These are phyloP conservation scores for Podarcis siculus DNA, from an alignment of 2,797 vertebrate genomes.

Conservation along the genomic window DNA sequence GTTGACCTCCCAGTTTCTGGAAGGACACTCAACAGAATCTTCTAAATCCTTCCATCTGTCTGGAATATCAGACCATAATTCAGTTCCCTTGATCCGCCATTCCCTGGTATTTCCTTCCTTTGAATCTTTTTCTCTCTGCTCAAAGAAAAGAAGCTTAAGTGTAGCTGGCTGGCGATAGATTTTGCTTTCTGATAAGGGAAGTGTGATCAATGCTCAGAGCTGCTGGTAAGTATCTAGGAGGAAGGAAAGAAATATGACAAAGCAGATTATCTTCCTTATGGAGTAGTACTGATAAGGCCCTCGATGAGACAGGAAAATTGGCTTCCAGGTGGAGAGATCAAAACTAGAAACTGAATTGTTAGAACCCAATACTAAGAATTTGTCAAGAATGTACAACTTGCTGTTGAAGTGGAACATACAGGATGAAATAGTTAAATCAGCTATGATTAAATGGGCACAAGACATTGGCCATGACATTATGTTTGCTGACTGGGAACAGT, in stretches of 20 bases:
- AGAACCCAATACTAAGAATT: no score
- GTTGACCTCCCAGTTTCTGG: not conserved
- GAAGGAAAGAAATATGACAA: slow-evolving; percentile 37
- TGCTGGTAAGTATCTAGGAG: slow-evolving; percentile 26
- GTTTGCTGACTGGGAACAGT: no score
- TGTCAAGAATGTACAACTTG: no score
- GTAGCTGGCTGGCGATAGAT: not conserved
- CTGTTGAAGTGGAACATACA: no score
- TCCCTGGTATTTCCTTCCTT: slow-evolving; percentile 4
- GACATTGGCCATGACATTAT: no score
- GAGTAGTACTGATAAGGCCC: not conserved
- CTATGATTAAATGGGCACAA: no score
- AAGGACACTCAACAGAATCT: not conserved
- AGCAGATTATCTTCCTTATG: slow-evolving; percentile 15
- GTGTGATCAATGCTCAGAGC: slow-evolving; percentile 8
- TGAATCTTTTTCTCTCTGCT: not conserved
- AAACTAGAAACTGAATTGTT: no score
- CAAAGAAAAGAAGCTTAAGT: slow-evolving; percentile 24
- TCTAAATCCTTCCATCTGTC: no score
- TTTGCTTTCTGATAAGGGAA: slow-evolving; percentile 34
- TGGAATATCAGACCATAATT: not conserved
- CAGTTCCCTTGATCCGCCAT: slow-evolving; percentile 21
- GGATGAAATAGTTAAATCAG: no score
- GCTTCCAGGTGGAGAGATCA: no score
- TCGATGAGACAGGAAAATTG: no score